Evolutionary conservation across 2,888 invertebrate species (phyloP), one percentile per base, ranked within the genome.

Genomic region (Arrhopalites spinosus): DNA sequence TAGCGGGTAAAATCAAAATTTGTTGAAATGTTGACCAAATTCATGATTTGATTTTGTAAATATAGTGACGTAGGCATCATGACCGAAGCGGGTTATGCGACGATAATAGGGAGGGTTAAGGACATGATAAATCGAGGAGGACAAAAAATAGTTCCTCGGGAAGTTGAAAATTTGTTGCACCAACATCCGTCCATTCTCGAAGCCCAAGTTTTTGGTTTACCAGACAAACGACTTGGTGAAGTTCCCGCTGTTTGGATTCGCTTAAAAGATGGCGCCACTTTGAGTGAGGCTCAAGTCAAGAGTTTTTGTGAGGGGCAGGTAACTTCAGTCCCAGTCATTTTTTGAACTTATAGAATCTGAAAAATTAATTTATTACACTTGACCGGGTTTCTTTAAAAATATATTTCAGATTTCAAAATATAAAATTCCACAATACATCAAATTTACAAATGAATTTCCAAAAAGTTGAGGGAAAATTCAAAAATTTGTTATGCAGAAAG

Each of bases 81-180:
- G 78, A 87, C 88, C 56, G 88, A 89, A 82, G 88, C 91, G 78
- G 93, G 93, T 0, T 92, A 92, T 84, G 91, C 90, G 0, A 86
- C 87, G 77, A 88, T 93, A 50, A 89, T 92, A 7, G 94, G 93
- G 0, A 86, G 93, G 63, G 83, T 91, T 2, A 93, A 93, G 84
- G 93, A 94, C 79, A 89, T 93, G 86, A 90, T 94, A 47, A 91
- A 93, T 56, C 86, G 93, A 76, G 93, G 93, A 0, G 94, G 94
- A 30, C 93, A 93, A 86, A 94, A 94, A 84, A 90, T 94, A 74
- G 93, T 91, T 79, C 94, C 94, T 0, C 90, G 90, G 45, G 88
- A 94, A 87, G 89, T 95, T 25, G 94, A 94, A 85, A 90, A 92
- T 78, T 86, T 91, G 67, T 85, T 94, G n/a, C 90, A 90, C 83